Evolutionary conservation across 2,113 vertebrate genomes (phyloP).

Genomic region (Callithrix jacchus): DNA sequence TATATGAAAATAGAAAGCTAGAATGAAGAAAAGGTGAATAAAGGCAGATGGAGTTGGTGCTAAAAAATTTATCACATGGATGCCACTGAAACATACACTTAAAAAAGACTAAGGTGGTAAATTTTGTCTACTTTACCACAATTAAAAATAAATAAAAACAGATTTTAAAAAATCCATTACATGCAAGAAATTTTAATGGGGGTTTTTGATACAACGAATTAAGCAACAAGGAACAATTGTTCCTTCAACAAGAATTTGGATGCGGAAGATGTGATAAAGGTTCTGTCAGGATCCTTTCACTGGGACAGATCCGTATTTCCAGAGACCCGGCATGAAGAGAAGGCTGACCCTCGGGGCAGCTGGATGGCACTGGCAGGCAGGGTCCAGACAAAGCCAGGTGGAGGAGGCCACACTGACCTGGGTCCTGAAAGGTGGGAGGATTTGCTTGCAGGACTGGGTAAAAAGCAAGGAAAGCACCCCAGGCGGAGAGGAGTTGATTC

Average conservation of each 20-base stretch:
- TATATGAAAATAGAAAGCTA: neutral
- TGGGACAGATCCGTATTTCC: neutral
- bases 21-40: neutral
- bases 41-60: neutral
- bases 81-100: neutral
- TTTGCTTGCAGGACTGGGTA: neutral
- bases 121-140: neutral
- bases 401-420: neutral
- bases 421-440: accelerated
- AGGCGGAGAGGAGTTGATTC: neutral
- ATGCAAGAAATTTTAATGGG: neutral
- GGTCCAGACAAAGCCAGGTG: neutral
- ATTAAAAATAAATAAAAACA: neutral
- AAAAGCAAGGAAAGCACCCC: neutral
- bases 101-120: neutral
- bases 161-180: neutral
- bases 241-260: neutral
- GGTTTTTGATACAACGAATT: neutral
- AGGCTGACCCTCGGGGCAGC: no score
- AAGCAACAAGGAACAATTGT: neutral
- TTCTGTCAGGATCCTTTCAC: neutral
- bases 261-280: neutral
- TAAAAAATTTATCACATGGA: neutral
- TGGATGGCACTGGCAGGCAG: neutral
- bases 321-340: neutral